phyloP scores from a whole-genome alignment of 2,888 invertebrate genomes.

The Sericinus montela region DNA sequence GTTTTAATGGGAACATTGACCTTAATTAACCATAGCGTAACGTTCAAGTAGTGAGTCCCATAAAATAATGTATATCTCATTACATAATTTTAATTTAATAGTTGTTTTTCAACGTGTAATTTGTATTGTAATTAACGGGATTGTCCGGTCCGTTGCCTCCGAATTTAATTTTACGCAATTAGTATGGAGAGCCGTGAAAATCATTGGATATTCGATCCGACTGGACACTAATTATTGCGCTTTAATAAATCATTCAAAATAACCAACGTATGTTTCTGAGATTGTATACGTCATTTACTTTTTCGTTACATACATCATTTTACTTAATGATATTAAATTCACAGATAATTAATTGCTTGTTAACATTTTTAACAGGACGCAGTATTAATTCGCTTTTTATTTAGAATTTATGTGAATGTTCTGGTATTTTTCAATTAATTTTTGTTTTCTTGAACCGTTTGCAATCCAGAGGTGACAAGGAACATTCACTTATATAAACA shows the following conservation, averaged over 20 bases:
- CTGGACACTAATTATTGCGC: conserved; percentile 6
- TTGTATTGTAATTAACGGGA: conserved; percentile 8
- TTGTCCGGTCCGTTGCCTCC: conserved; percentile 14
- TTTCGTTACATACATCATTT: too few species aligned
- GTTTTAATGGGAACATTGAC: too few species aligned
- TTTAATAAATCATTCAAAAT: neutral
- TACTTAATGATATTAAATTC: neutral
- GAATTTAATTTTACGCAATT: conserved; percentile 8
- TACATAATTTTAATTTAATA: conserved; percentile 3
- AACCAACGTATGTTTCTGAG: neutral
- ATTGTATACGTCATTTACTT: neutral
- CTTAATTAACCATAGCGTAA: neutral
- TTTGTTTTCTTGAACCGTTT: too few species aligned
- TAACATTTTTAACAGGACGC: too few species aligned
- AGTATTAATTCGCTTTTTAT: too few species aligned
- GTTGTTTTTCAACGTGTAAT: conserved; percentile 4
- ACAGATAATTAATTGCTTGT: neutral
- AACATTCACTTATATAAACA: too few species aligned
- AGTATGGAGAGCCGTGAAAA: neutral
- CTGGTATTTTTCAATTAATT: too few species aligned
- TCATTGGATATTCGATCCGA: conserved; percentile 4
- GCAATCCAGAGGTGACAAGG: too few species aligned
- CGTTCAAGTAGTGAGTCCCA: neutral
- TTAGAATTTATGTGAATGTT: too few species aligned
- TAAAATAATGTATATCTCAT: neutral